Conservation (phyloP, 2,113 vertebrate species). For the Antechinus stuartii region DNA sequence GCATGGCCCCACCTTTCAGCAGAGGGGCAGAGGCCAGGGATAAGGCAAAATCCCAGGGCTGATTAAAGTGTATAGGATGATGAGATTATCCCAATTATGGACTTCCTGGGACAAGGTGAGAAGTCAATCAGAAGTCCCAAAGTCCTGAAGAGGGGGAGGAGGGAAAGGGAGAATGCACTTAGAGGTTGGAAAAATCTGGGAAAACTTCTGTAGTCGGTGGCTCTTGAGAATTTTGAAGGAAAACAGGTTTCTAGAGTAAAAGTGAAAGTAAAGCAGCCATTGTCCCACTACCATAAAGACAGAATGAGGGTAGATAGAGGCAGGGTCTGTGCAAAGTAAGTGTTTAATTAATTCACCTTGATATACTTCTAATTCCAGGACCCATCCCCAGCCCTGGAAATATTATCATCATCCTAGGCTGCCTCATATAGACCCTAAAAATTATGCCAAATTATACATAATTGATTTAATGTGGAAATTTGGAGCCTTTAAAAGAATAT, state of each 20-base stretch:
- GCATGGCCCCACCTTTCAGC: no score
- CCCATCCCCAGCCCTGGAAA: no score
- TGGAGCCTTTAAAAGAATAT: background rate
- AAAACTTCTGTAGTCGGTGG: no score
- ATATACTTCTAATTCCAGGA: no score
- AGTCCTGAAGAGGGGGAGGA: no score
- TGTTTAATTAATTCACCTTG: background rate
- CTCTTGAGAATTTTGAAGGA: no score
- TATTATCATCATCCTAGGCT: background rate
- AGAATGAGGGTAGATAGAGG: background rate
- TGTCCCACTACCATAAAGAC: background rate
- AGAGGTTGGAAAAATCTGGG: no score
- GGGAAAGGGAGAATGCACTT: no score
- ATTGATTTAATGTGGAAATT: background rate
- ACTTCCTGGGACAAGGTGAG: background rate
- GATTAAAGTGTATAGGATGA: background rate
- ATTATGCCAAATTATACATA: background rate
- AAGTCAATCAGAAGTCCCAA: background rate
- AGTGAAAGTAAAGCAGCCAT: background rate
- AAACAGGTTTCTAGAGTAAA: background rate
- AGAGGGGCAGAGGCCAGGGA: background rate
- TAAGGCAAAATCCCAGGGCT: background rate
- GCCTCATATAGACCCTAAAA: background rate
- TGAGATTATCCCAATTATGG: background rate
- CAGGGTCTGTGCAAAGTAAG: background rate